Base-by-base conservation (phyloP, 1,140 invertebrate species). In the Drosophila sp. region DNA sequence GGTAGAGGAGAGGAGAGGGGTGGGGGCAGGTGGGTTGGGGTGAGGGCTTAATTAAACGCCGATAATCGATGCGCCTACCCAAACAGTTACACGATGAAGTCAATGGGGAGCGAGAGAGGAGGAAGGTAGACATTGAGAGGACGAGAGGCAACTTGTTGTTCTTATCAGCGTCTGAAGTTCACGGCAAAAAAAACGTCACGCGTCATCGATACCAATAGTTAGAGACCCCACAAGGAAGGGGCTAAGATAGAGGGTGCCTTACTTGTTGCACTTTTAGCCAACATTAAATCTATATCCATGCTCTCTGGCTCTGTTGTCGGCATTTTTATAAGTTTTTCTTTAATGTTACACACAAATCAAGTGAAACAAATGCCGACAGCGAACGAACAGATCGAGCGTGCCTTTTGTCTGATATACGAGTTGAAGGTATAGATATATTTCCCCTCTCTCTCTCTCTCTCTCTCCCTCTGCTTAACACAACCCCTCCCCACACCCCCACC, bases 311-410 rank as follows among this genome's bases (percentile, higher is more conserved):
- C 23, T 47, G 29, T 56, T 70, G 83, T 74, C 84, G 84, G 84
- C 73, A 7, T 80, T 89, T 89, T 89, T 68, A 77, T 74, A 77
- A 74, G 50, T 84, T 89, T 89, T 78, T 66, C 84, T 89, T 89
- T 89, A 90, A 89, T 89, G 84, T 89, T 79, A 74, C 71, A 74
- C 81, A 84, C 84, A 89, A 87, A 87, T 87, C 84, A 84, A 89
- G 84, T 87, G 80, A 83, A 83, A 77, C 81, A 80, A 85, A 84
- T 80, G 81, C 81, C 81, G 77, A 76, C 81, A 76, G 55, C 67
- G 63, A 60, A 67, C 17, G 66, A 57, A 56, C 78, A 89, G 83
- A 89, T 87, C 73, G 84, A 87, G 80, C 84, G 84, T 87, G 84
- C 73, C 80, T 87, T 87, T 89, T 77, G 80, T 87, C 62, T 79